Evolutionary conservation across 2,888 invertebrate genomes (phyloP), one percentile per base, ranked within the genome.

Genomic region (Lutraria lutraria): DNA sequence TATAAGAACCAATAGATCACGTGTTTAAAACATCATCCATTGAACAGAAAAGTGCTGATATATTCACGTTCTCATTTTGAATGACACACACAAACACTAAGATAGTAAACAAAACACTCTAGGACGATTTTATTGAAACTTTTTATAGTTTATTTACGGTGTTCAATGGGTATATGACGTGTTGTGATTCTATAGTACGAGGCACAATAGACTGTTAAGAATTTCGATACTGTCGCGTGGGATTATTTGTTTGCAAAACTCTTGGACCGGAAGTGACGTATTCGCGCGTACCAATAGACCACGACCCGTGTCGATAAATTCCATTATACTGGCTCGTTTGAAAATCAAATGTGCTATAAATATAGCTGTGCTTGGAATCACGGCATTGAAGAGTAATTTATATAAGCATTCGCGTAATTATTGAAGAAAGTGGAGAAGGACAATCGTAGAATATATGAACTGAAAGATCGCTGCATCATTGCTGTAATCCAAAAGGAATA

Each of bases 181-280:
- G 56, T 43, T 43, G 21, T 56, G 21, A 34, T 76, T 76, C 60
- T 79, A 34, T 60, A 25, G 80, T 34, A 80, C 60, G 31, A 53
- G 43, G 80, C 80, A 29, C 29, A 60, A 34, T 60, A 72, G 54
- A 54, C 31, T 53, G 53, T 53, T 76, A 84, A 84, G 84, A 84
- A 54, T 86, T 88, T 88, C 81, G 80, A 86, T 84, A 83, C 63
- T 53, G 52, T 80, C 34, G 91, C 89, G 91, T 91, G 89, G 91
- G 89, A 89, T 81, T 86, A 79, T 88, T 83, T 83, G 52, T 86
- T 84, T 86, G 83, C 81, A 60, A 72, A 34, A 63, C 63, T 60
- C 53, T 68, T 87, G 29, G 81, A 83, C 43, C 91, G 89, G 90
- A 90, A 63, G 85, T 90, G 90, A 89, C 91, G 90, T 88, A 83